A percentile compares a stretch with the other conserved stretches of the same genome.
These are phyloP conservation scores for Dicranocentrus wangi DNA, from an alignment of 2,888 invertebrate genomes.

Conservation along the genomic window DNA sequence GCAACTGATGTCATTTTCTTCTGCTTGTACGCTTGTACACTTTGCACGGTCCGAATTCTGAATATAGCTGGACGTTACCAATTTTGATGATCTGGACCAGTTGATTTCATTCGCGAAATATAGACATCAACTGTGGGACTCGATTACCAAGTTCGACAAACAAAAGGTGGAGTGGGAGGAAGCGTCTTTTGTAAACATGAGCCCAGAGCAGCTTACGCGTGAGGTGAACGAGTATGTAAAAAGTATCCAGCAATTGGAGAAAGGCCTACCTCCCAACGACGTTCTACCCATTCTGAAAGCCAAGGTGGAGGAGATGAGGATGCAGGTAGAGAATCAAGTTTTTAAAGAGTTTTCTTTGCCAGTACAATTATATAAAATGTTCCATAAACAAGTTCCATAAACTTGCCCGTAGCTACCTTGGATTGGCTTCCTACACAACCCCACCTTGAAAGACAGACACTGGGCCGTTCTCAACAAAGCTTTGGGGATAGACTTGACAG, in stretches of 20 bases:
- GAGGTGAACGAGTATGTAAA: constrained; percentile 82
- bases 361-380: too few relatives aligned
- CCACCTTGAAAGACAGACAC: constrained; percentile 85
- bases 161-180: constrained; percentile 81
- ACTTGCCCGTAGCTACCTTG: constrained; percentile 78
- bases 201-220: constrained; percentile 83
- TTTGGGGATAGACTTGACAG: constrained; percentile 82
- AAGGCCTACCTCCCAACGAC: constrained; percentile 86
- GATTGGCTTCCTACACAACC: constrained; percentile 86
- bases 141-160: constrained; percentile 84
- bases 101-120: constrained; percentile 86
- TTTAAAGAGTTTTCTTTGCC: too few relatives aligned
- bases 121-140: constrained; percentile 86
- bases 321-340: too few relatives aligned
- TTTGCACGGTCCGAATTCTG: too few relatives aligned
- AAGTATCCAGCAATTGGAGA: constrained; percentile 86
- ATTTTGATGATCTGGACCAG: constrained; percentile 87
- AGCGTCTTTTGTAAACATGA: constrained; percentile 80
- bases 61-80: constrained; percentile 88
- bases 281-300: constrained; percentile 85
- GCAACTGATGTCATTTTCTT: not conserved
- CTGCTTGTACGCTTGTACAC: not conserved
- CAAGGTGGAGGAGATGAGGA: constrained; percentile 85
- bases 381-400: too few relatives aligned
- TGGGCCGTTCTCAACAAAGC: constrained; percentile 88